Evolutionary conservation across 2,888 invertebrate species (phyloP), one percentile per base, ranked within the genome.

Genomic region (Adelognathus sp.): DNA sequence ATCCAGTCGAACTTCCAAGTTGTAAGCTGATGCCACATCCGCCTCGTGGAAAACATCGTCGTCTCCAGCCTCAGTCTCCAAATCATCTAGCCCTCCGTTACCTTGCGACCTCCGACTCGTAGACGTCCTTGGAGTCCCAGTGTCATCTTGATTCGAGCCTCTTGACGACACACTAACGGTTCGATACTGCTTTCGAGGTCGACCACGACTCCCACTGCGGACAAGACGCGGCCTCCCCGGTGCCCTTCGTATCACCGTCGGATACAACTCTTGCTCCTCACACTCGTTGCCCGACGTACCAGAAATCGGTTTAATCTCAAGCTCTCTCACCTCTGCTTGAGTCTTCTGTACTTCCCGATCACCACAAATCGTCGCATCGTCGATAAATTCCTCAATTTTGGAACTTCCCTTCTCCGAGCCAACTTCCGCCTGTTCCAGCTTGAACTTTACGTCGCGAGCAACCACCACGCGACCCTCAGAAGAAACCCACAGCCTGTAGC

Each of bases 181-280:
- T 14, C 67, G 61, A 39, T 64, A 77, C 27, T 64, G 27, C 50
- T 72, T 76, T 14, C 14, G 5, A 1, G 75, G 81, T 29, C 82
- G 58, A 46, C 79, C 82, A 29, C 73, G 36, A 6, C 6, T 50
- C 2, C 76, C 80, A 6, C 63, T 70, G 16, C 54, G 44, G 31
- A 75, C 41, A 14, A 54, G 18, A 16, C 29, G 24, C 4, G 79
- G 79, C 46, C 81, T 39, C 9, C 79, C 74, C 11, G 56, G 63
- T 21, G 60, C 74, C 50, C 76, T 69, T 18, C 33, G 6, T 33
- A 16, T 6, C 2, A 14, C 14, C 2, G 14, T 3, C 41, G 36
- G 36, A 36, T 36, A 36, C 36, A 3, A n/a, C n/a, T n/a, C n/a
- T n/a, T n/a, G n/a, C n/a, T 41, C 41, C 2, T 36, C 41, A 3